Percentiles rank a stretch among this genome's conserved stretches.
These are phyloP conservation scores for human (Homo sapiens) DNA, from an alignment of 2,113 vertebrate genomes.

Conservation along the genomic window GRCh38 chr2:223631501-223632000, in stretches of 20 bases:
- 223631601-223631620: too few species aligned
- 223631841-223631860: background rate
- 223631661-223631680: conserved; percentile 40
- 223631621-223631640: too few species aligned
- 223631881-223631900: background rate
- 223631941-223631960: background rate
- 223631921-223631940: background rate
- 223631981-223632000: conserved; percentile 44
- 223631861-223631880: conserved; percentile 6
- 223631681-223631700: background rate
- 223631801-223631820: background rate
- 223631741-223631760: background rate
- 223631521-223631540: too few species aligned
- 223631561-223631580: too few species aligned
- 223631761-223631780: conserved; percentile 28
- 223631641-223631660: background rate
- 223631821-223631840: background rate
- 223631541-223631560: too few species aligned
- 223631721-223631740: conserved; percentile 31
- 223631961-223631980: conserved; percentile 56
- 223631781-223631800: conserved; percentile 1
- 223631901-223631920: background rate
- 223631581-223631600: too few species aligned
- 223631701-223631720: conserved; percentile 9
- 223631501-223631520: too few species aligned